phyloP scores from a whole-genome alignment of 2,113 vertebrate genomes.

The Hypomesus transpacificus region DNA sequence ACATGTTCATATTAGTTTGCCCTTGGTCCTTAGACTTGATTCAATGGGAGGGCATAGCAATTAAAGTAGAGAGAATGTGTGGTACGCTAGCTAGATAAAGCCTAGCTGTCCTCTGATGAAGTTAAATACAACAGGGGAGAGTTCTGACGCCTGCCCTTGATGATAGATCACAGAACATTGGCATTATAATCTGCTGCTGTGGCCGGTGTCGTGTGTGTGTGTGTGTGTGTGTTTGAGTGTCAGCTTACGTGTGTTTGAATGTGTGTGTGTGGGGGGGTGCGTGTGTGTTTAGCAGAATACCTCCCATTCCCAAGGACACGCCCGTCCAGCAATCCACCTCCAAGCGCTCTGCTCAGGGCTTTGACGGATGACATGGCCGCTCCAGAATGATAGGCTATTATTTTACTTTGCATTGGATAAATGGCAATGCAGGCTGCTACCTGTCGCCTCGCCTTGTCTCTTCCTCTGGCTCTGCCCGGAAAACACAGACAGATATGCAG shows the following conservation, averaged over 20 bases:
- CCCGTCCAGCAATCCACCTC: slow-evolving; percentile 40
- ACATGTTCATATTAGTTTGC: neutral
- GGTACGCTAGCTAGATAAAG: slow-evolving; percentile 25
- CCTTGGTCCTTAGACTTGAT: slow-evolving; percentile 6
- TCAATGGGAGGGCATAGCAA: slow-evolving; percentile 25
- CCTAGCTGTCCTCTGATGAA: slow-evolving; percentile 40
- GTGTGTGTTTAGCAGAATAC: slow-evolving; percentile 22
- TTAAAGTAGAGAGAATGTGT: slow-evolving; percentile 9
- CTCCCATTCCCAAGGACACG: slow-evolving; percentile 67
- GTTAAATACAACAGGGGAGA: slow-evolving; percentile 33
- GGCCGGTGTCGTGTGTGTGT: neutral
- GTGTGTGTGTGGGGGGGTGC: neutral
- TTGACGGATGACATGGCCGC: slow-evolving; percentile 70
- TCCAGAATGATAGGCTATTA: slow-evolving; percentile 75
- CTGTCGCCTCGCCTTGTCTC: slow-evolving; percentile 54
- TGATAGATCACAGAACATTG: slow-evolving; percentile 43
- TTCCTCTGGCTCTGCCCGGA: slow-evolving; percentile 13
- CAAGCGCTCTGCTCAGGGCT: slow-evolving; percentile 50
- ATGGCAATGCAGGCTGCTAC: slow-evolving; percentile 58
- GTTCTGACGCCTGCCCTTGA: slow-evolving; percentile 41
- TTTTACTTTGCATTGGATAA: slow-evolving; percentile 77
- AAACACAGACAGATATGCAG: slow-evolving; percentile 12
- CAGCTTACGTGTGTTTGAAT: neutral
- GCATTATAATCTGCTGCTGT: slow-evolving; percentile 59
- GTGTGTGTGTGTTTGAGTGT: neutral